Evolutionary conservation across 2,113 vertebrate genomes (phyloP), one percentile per base, ranked within the genome.

Genomic region (Oncorhynchus keta): DNA sequence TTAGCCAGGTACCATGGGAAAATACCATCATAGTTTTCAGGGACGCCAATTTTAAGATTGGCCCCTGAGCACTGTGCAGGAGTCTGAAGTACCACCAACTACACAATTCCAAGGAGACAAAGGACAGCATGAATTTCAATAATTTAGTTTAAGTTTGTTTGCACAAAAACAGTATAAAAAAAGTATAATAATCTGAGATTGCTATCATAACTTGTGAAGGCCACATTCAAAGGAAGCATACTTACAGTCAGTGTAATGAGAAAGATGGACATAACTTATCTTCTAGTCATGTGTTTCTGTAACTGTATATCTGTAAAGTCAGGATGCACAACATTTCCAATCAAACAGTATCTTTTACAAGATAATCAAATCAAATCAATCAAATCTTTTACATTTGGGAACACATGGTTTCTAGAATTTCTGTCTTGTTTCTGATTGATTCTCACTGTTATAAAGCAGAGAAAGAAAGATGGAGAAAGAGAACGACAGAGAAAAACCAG

Each of bases 1-100:
- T 96, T 95, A 57, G 85, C 82, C 71, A 95, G 90, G 74, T 93
- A 95, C 83, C 92, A 90, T n/a, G 93, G 93, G 81, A 94, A 93
- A 80, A 91, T 95, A 4, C 93, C 94, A 71, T 90, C 84, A 13
- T 91, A 92, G 77, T 95, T 95, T 87, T 96, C 95, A 12, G 93
- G 91, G 69, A 95, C 92, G 68, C 93, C 92, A 18, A 93, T 93
- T 83, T 92, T 93, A 67, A 94, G 86, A 77, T 90, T 91, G 22
- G 88, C 85, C 2, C 82, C 86, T 51, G 86, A 85, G 26, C 88
- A 89, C 8, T 82, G 86, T 61, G 76, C 82, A 70, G 88, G 76
- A 5, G 74, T 71, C 73, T 76, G 11, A 82, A 85, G 72, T 7
- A 86, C 45, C 75, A 80, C 66, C 77, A 91, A 73, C 91, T 93